Evolutionary conservation across 1,140 invertebrate genomes (phyloP).

Genomic region (Leptonema lineaticorne): DNA sequence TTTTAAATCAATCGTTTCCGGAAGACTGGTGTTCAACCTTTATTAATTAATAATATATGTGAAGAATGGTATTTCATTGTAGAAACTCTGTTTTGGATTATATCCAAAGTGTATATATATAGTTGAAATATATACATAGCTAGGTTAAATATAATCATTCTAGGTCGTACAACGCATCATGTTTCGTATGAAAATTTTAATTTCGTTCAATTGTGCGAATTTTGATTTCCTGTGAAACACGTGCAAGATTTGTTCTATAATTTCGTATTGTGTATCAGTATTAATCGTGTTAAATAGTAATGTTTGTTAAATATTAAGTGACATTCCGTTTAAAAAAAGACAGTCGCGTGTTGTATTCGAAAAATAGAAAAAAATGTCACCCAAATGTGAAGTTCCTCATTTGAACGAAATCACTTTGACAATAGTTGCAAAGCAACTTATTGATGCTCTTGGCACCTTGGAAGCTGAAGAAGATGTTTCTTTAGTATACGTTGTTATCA

Average conservation of each 20-base stretch:
- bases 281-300: no score
- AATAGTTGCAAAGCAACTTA: conserved; percentile 54
- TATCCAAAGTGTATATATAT: conserved; percentile 8
- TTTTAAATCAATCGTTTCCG: no score
- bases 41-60: no score
- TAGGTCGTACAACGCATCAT: conserved; percentile 40
- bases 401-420: conserved; percentile 53
- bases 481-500: conserved; percentile 58
- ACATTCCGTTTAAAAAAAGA: no score
- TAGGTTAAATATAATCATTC: conserved; percentile 36
- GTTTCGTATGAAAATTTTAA: conserved; percentile 25
- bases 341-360: no score
- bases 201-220: conserved; percentile 21
- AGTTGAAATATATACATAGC: conserved; percentile 13
- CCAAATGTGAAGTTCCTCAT: conserved; percentile 51
- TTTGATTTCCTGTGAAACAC: background rate
- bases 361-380: conserved; percentile 49
- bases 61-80: no score
- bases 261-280: no score
- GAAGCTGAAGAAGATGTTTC: conserved; percentile 57
- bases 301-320: no score
- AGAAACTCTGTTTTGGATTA: background rate
- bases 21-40: no score
- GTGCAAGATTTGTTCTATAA: background rate
- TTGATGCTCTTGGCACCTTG: conserved; percentile 51